A percentile compares a stretch with the other conserved stretches of the same genome.
Evolutionary conservation across 2,888 invertebrate species (phyloP).

Genomic region (Perithous albicinctus): DNA sequence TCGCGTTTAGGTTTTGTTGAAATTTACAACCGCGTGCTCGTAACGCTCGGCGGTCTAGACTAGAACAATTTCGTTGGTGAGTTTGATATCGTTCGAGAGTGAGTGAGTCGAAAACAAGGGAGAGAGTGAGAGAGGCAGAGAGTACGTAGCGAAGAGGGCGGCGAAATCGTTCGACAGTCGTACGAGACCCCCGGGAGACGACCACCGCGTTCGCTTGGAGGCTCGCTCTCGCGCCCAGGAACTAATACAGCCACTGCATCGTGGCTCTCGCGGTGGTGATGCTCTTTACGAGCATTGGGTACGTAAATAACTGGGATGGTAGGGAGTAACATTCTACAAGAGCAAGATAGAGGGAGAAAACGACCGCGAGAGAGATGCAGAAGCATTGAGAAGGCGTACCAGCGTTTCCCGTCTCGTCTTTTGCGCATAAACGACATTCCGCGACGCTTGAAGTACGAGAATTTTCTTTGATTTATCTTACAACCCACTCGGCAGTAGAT

Average conservation of each 20-base stretch:
- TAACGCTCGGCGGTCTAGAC: slow-evolving; percentile 60
- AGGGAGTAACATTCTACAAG: slow-evolving; percentile 57
- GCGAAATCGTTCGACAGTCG: slow-evolving; percentile 68
- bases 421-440: slow-evolving; percentile 71
- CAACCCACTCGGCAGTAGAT: slow-evolving; percentile 64
- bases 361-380: slow-evolving; percentile 47
- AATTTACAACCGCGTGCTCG: slow-evolving; percentile 58
- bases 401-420: slow-evolving; percentile 67
- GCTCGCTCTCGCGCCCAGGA: slow-evolving; percentile 52
- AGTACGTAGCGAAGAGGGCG: slow-evolving; percentile 44
- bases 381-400: slow-evolving; percentile 66
- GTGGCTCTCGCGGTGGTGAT: slow-evolving; percentile 61
- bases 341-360: slow-evolving; percentile 39
- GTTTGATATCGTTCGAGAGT: slow-evolving; percentile 47
- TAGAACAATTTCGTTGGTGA: slow-evolving; percentile 60
- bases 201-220: slow-evolving; percentile 62
- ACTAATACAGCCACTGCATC: slow-evolving; percentile 65
- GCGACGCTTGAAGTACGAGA: slow-evolving; percentile 69
- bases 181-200: slow-evolving; percentile 67
- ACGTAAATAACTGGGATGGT: slow-evolving; percentile 70
- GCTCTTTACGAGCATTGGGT: slow-evolving; percentile 70
- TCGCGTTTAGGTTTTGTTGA: slow-evolving; percentile 50
- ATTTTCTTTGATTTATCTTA: slow-evolving; percentile 70
- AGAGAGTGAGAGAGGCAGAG: slow-evolving; percentile 10
- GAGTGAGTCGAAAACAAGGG: slow-evolving; percentile 10